These are phyloP conservation scores for Gastracanthus pulcherrimus DNA, from an alignment of 2,888 invertebrate species.

Conservation along the genomic window DNA sequence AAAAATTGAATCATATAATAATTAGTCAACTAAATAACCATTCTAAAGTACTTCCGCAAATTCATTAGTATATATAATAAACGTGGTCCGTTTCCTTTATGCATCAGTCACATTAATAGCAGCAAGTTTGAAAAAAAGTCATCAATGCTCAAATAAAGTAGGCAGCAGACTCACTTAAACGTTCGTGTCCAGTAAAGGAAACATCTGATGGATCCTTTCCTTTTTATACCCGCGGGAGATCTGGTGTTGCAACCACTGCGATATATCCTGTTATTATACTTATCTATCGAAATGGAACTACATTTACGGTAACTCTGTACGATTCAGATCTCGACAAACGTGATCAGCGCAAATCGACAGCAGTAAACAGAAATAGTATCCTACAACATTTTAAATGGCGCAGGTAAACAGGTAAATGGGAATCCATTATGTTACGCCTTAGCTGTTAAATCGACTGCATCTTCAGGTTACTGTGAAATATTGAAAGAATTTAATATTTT, in stretches of 20 bases:
- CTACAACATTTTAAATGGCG: background rate
- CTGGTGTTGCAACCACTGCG: background rate
- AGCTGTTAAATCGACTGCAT: too few species aligned
- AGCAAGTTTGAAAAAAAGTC: background rate
- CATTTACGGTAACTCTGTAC: background rate
- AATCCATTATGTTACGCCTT: background rate
- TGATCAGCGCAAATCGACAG: background rate
- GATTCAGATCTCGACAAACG: background rate
- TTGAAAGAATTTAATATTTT: too few species aligned
- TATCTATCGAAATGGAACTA: background rate
- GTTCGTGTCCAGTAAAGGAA: conserved; percentile 21
- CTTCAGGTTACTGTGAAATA: too few species aligned
- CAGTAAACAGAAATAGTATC: background rate
- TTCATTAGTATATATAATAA: background rate
- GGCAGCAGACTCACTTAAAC: background rate
- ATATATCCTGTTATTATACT: conserved; percentile 29
- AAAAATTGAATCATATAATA: too few species aligned
- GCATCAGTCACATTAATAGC: background rate
- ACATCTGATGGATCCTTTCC: conserved; percentile 20
- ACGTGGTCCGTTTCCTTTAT: background rate
- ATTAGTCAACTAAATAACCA: too few species aligned
- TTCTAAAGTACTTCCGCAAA: background rate
- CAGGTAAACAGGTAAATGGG: background rate
- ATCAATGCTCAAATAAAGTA: background rate
- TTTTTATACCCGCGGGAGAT: background rate